These are phyloP conservation scores for Amblyopsis rosae DNA, from an alignment of 2,113 vertebrate genomes.

Conservation along the genomic window DNA sequence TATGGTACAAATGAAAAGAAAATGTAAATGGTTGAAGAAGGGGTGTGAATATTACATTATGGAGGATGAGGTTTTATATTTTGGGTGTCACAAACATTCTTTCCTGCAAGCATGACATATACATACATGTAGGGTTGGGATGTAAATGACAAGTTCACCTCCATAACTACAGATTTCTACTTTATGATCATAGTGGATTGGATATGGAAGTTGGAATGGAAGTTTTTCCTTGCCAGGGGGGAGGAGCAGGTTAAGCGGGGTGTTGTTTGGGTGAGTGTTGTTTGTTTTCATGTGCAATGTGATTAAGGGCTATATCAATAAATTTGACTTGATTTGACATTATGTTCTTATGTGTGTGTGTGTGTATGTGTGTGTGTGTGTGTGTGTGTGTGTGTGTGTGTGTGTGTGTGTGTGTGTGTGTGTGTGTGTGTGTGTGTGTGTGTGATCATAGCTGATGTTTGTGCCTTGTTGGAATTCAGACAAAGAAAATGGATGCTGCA, in stretches of 20 bases:
- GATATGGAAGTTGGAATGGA: no score
- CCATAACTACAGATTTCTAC: constrained; percentile 42
- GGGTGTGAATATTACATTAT: background rate
- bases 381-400: constrained; percentile 21
- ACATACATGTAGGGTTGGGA: constrained; percentile 19
- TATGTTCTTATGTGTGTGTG: background rate
- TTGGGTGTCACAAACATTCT: constrained; percentile 3
- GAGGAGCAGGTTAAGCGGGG: no score
- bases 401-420: constrained; percentile 5
- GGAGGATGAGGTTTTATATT: constrained; percentile 2
- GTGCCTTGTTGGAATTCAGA: background rate
- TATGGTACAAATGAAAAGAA: background rate
- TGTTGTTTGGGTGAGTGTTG: background rate
- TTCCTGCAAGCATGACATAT: background rate
- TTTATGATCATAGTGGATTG: background rate
- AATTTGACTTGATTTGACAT: no score
- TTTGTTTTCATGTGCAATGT: background rate
- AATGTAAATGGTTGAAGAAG: background rate
- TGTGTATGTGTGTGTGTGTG: background rate
- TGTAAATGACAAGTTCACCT: constrained; percentile 32
- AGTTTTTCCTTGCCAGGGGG: no score
- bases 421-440: background rate
- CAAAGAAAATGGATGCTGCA: background rate
- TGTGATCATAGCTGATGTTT: background rate
- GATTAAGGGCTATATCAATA: no score